Base-by-base conservation (phyloP, 2,113 vertebrate genomes). In the Gopherus evgoodei region DNA sequence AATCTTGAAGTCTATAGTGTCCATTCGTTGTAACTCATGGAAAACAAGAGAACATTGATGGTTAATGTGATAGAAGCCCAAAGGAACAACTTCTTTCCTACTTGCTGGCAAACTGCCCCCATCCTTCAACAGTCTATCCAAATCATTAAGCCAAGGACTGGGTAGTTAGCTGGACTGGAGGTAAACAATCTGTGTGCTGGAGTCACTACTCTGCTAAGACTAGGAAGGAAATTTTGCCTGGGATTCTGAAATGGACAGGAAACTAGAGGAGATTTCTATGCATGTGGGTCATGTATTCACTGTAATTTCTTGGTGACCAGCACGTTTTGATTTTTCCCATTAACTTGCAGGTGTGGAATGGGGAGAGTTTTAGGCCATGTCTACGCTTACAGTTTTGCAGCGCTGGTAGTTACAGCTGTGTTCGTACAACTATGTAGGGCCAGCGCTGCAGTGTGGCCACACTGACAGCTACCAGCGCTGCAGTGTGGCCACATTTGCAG, bases 1-100 rank as follows among this genome's bases (percentile, higher is more conserved):
- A 91, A 92, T 62, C 83, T 93, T 94, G 84, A 84, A 93, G 59
- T 35, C 78, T 91, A 69, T 59, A 92, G 80, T 90, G 79, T 82
- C 91, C 85, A 54, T 92, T 89, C 79, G 44, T 90, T 96, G 16
- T 91, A 47, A 97, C 93, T 65, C 81, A 83, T 53, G 25, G 81
- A 91, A 90, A 79, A 8, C 12, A 44, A 75, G 84, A 65, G 31
- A 59, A 75, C 2, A 52, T n/a, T 65, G 19, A n/a, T 17, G 27
- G 31, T 16, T 65, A 65, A 12, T n/a, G n/a, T n/a, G 62, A n/a
- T n/a, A n/a, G 31, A 65, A 35, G 16, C 62, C 31, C 16, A 8
- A 31, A 17, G 31, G 62, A 65, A n/a, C 62, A 17, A 65, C 83
- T 96, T 44, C 10, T 47, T 95, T 96, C 8, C 0, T 1, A 22